Conservation (phyloP, 1,140 invertebrate genomes). For the Drosophila bocqueti region DNA sequence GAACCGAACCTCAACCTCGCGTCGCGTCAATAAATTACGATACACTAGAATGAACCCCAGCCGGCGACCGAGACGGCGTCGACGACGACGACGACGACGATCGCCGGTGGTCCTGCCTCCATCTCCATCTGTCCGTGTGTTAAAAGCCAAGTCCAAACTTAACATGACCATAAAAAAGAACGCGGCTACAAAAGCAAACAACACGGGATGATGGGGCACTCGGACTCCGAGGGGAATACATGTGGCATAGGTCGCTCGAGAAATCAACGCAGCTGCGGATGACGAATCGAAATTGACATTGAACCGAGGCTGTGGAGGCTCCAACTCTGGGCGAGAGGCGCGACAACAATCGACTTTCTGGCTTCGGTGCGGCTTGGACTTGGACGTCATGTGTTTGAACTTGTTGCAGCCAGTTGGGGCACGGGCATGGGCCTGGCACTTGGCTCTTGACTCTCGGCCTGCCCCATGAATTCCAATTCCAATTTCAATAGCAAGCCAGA, state of each 20-base stretch:
- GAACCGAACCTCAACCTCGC: constrained; percentile 27
- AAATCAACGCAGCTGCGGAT: constrained; percentile 84
- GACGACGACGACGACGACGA: not conserved
- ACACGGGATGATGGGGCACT: not conserved
- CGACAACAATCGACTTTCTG: constrained; percentile 39
- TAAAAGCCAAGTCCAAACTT: constrained; percentile 83
- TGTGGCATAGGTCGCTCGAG: constrained; percentile 64
- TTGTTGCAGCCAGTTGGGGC: constrained; percentile 64
- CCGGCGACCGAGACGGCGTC: not conserved
- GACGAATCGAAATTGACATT: constrained; percentile 85
- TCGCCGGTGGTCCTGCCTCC: constrained; percentile 55
- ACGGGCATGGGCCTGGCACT: constrained; percentile 23
- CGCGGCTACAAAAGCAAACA: constrained; percentile 67
- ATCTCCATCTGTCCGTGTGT: constrained; percentile 60
- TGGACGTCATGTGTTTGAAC: constrained; percentile 62
- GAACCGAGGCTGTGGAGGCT: constrained; percentile 65
- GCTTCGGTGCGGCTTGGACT: constrained; percentile 16
- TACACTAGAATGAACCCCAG: constrained; percentile 74
- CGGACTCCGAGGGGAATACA: not conserved
- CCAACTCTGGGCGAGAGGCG: constrained; percentile 23
- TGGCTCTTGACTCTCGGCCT: constrained; percentile 52
- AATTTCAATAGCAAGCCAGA: constrained; percentile 53
- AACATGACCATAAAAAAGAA: constrained; percentile 79
- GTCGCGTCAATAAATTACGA: constrained; percentile 75
- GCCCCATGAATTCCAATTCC: constrained; percentile 61